Evolutionary conservation across 2,888 invertebrate species (phyloP).

Genomic region (Creontiades dilutus): DNA sequence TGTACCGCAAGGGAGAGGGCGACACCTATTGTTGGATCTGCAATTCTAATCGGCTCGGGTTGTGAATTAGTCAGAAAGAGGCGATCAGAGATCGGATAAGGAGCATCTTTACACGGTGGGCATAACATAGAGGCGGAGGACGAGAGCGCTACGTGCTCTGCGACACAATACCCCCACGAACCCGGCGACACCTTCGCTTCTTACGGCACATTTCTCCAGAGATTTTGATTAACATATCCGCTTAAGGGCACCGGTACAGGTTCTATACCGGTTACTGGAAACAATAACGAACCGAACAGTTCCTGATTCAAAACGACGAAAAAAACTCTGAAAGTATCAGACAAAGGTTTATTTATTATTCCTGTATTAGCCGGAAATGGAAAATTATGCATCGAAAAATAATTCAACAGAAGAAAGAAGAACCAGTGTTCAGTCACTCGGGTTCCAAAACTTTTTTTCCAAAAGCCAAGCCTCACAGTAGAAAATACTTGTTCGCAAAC

Average conservation of each 20-base stretch:
- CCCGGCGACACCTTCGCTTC: neutral
- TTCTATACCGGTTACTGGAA: neutral
- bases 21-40: slow-evolving; percentile 69
- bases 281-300: too few relatives aligned
- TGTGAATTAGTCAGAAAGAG: slow-evolving; percentile 67
- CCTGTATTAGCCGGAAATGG: too few relatives aligned
- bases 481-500: too few relatives aligned
- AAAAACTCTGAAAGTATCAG: too few relatives aligned
- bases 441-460: too few relatives aligned
- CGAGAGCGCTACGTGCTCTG: slow-evolving; percentile 51
- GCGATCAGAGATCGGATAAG: slow-evolving; percentile 59
- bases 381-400: too few relatives aligned
- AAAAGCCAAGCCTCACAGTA: too few relatives aligned
- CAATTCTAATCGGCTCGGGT: slow-evolving; percentile 63
- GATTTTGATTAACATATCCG: neutral
- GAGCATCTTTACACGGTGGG: slow-evolving; percentile 62
- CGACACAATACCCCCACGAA: slow-evolving; percentile 36
- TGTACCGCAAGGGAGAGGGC: slow-evolving; percentile 57
- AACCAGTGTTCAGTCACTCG: too few relatives aligned
- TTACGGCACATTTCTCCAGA: neutral
- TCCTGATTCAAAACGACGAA: too few relatives aligned
- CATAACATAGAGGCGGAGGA: neutral
- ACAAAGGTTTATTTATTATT: too few relatives aligned
- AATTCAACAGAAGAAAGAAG: too few relatives aligned
- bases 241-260: neutral